Evolutionary conservation across 2,888 invertebrate species (phyloP).

Genomic region (Omphaloscelis lunosa): DNA sequence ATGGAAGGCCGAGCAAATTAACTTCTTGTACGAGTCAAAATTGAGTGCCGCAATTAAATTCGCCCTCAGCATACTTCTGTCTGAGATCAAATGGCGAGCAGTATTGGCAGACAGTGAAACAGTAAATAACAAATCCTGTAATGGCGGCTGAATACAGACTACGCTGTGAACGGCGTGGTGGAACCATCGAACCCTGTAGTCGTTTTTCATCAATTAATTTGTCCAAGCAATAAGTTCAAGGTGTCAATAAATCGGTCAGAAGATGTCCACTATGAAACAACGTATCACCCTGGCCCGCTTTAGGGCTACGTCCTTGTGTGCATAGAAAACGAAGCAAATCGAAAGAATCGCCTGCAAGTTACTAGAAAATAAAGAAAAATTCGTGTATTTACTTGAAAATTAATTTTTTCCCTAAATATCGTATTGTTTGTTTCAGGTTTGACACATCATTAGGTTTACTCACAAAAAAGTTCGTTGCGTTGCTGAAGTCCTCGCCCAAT

Average conservation of each 20-base stretch:
- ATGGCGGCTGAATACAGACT: neutral
- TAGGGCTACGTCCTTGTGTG: neutral
- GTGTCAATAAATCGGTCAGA: neutral
- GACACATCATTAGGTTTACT: slow-evolving; percentile 98
- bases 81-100: neutral
- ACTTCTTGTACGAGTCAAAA: neutral
- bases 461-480: slow-evolving; percentile 98
- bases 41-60: slow-evolving; percentile 2
- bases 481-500: slow-evolving; percentile 96
- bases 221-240: neutral
- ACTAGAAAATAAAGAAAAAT: slow-evolving; percentile 1
- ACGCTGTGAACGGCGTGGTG: neutral
- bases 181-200: neutral
- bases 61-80: neutral
- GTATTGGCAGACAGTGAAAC: slow-evolving; percentile 13
- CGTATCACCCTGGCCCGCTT: neutral
- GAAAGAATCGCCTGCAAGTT: neutral
- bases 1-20: neutral
- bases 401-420: slow-evolving; percentile 21
- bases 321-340: neutral
- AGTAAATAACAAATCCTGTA: neutral
- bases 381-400: neutral
- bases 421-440: slow-evolving; percentile 90
- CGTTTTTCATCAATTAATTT: neutral
- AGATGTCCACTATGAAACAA: neutral